Percentiles rank a stretch among this genome's conserved stretches.
Conservation (phyloP, 2,113 vertebrate species). For the Otus sunia region DNA sequence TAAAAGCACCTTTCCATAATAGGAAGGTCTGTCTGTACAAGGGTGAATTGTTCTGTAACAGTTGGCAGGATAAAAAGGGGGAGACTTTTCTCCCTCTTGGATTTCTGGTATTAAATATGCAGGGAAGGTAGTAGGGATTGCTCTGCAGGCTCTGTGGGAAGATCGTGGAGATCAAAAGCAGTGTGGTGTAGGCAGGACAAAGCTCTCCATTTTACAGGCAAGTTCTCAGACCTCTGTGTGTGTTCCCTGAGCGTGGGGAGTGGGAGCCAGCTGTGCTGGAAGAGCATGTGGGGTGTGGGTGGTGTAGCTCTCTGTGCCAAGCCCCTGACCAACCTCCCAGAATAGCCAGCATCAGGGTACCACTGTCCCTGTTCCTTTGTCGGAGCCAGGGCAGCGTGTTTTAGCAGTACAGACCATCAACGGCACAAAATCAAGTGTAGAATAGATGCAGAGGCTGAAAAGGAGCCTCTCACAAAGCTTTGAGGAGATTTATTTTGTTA, state of each 20-base stretch:
- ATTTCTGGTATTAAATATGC: neutral
- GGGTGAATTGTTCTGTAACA: neutral
- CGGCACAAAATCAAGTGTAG: neutral
- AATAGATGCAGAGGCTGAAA: neutral
- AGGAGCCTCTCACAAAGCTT: neutral
- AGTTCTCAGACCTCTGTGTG: neutral
- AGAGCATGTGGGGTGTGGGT: fast-evolving
- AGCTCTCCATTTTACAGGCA: neutral
- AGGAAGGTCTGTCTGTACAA: neutral
- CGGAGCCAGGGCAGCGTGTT: neutral
- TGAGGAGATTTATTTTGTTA: fast-evolving
- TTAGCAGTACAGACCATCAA: neutral
- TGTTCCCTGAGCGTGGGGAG: neutral
- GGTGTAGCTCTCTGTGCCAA: neutral
- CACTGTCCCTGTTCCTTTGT: fast-evolving
- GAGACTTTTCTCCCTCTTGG: fast-evolving
- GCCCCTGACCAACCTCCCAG: neutral
- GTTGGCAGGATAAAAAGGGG: neutral
- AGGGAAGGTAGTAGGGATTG: neutral
- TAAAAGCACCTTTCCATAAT: neutral
- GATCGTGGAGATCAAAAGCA: neutral
- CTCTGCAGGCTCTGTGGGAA: neutral
- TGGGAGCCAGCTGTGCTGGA: neutral
- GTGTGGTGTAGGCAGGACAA: neutral
- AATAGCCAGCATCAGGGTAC: fast-evolving